A percentile compares a stretch with the other conserved stretches of the same genome.
phyloP scores from a whole-genome alignment of 2,113 vertebrate genomes.

The Mustela lutreola region DNA sequence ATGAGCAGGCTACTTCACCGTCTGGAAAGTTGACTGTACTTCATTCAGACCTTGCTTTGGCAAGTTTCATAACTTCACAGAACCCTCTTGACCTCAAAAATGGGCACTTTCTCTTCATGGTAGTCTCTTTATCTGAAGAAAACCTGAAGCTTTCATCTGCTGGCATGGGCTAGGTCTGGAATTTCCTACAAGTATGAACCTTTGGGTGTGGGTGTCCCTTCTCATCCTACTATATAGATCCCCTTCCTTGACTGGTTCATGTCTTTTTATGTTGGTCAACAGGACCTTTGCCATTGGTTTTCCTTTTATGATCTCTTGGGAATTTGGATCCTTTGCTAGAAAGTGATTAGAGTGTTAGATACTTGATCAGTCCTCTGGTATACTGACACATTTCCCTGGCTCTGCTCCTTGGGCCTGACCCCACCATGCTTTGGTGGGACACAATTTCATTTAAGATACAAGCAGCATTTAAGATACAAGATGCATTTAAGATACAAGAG shows the following conservation, averaged over 20 bases:
- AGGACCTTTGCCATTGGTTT: background rate
- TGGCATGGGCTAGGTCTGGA: background rate
- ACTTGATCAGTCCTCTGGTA: background rate
- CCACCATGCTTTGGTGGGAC: background rate
- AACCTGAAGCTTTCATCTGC: background rate
- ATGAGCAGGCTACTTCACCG: background rate
- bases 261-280: background rate
- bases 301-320: background rate
- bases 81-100: background rate
- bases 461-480: background rate
- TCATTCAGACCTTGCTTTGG: background rate
- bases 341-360: background rate
- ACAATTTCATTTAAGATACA: background rate
- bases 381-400: background rate
- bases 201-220: background rate
- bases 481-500: background rate
- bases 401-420: background rate
- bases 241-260: background rate
- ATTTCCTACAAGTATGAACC: background rate
- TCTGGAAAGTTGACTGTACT: background rate
- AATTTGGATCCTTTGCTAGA: background rate
- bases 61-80: background rate
- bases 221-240: background rate
- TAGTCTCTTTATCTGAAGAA: background rate
- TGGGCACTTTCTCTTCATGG: background rate